Percentiles rank a stretch among this genome's conserved stretches.
Evolutionary conservation across 2,113 vertebrate species (phyloP).

Genomic region (Trachemys scripta): DNA sequence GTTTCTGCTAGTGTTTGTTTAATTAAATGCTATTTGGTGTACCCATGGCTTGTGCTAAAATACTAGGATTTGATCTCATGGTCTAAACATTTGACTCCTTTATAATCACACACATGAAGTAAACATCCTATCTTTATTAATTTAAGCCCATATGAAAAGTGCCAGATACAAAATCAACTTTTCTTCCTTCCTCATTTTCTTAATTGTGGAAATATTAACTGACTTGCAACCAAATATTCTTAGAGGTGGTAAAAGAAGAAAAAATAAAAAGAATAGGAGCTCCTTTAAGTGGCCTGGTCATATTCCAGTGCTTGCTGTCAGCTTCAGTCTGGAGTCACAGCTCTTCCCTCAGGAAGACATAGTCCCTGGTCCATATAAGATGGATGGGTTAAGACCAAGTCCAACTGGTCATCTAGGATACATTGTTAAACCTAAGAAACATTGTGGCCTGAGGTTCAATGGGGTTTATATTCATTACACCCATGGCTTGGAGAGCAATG

Average conservation of each 20-base stretch:
- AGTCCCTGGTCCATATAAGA: neutral
- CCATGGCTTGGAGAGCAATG: slow-evolving; percentile 18
- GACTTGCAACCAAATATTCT: neutral
- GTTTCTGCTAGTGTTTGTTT: neutral
- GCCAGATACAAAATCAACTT: neutral
- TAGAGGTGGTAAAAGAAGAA: neutral
- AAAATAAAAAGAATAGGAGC: neutral
- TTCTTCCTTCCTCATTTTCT: neutral
- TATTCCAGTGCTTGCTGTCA: neutral
- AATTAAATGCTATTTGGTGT: neutral
- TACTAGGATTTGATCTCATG: neutral
- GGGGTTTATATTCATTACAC: neutral
- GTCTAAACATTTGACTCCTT: neutral
- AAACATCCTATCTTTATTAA: neutral
- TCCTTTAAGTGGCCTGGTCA: neutral
- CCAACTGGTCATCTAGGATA: neutral
- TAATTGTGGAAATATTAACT: neutral
- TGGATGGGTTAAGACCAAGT: neutral
- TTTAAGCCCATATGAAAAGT: neutral
- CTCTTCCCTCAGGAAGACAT: neutral
- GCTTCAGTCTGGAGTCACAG: neutral
- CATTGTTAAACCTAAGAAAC: neutral
- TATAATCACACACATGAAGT: neutral
- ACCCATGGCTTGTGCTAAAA: neutral
- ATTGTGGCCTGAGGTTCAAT: neutral